A percentile compares a stretch with the other conserved stretches of the same genome.
These are phyloP conservation scores for Thalassarche chlororhynchos DNA, from an alignment of 2,113 vertebrate genomes.

Conservation along the genomic window DNA sequence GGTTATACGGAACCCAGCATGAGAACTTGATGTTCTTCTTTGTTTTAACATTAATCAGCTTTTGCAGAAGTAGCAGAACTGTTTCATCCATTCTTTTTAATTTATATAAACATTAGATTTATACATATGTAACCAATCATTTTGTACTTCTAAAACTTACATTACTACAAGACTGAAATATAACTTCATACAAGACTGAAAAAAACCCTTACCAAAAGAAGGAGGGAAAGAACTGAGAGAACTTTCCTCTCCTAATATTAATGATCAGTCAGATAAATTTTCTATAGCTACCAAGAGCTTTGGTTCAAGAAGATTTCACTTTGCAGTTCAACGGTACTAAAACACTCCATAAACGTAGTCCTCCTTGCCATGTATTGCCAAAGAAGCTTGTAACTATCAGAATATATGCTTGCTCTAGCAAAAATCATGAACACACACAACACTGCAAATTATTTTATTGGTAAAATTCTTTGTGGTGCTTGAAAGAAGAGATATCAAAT, in stretches of 20 bases:
- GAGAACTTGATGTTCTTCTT: neutral
- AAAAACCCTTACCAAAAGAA: neutral
- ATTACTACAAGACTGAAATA: neutral
- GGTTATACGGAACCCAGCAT: neutral
- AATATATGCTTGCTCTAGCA: neutral
- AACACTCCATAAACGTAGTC: neutral
- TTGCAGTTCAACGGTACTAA: neutral
- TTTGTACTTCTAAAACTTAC: neutral
- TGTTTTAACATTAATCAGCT: neutral
- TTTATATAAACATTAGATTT: neutral
- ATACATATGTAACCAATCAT: neutral
- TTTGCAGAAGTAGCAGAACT: neutral
- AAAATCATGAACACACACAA: neutral
- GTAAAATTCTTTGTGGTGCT: neutral
- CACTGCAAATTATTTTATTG: neutral
- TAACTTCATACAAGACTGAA: neutral
- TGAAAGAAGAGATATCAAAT: neutral
- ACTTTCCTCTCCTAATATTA: neutral
- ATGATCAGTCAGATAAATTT: neutral
- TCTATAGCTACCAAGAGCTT: neutral
- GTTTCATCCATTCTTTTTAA: neutral
- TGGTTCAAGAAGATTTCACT: neutral
- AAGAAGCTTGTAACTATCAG: neutral
- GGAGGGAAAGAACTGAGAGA: neutral
- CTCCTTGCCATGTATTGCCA: neutral